Evolutionary conservation across 2,797 vertebrate species (phyloP).

Genomic region (Malacoraja senta): DNA sequence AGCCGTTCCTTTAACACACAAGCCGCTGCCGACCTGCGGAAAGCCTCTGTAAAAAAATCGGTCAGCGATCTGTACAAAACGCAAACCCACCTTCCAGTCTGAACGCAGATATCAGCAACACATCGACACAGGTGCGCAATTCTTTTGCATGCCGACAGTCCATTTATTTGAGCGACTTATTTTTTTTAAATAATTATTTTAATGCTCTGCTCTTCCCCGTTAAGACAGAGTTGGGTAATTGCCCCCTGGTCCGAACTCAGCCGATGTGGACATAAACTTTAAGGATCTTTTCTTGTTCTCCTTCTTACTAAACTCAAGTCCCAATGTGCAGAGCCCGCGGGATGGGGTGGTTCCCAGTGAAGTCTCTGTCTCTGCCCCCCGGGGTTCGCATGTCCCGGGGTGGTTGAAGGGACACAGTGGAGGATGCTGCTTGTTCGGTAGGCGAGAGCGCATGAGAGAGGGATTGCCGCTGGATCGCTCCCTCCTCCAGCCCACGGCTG

Average conservation of each 20-base stretch:
- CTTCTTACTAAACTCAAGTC: too few relatives aligned
- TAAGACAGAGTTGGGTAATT: too few relatives aligned
- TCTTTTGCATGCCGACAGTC: neutral
- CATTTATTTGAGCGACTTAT: neutral
- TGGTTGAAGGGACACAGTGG: too few relatives aligned
- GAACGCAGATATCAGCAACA: neutral
- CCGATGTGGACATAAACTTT: neutral
- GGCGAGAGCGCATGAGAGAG: too few relatives aligned
- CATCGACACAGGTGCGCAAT: neutral
- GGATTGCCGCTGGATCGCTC: too few relatives aligned
- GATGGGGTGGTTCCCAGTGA: neutral
- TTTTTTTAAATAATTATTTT: too few relatives aligned
- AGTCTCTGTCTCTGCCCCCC: neutral
- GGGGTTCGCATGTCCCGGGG: neutral
- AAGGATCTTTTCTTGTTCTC: neutral
- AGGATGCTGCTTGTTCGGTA: too few relatives aligned
- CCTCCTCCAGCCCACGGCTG: too few relatives aligned
- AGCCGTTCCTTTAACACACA: too few relatives aligned
- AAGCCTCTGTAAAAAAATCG: too few relatives aligned
- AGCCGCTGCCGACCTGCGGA: neutral
- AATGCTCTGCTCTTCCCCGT: neutral
- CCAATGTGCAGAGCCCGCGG: neutral
- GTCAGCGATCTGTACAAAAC: neutral
- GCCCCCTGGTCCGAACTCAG: neutral
- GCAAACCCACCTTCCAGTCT: neutral